Conservation (phyloP, 2,113 vertebrate species). For the Channa maculata region DNA sequence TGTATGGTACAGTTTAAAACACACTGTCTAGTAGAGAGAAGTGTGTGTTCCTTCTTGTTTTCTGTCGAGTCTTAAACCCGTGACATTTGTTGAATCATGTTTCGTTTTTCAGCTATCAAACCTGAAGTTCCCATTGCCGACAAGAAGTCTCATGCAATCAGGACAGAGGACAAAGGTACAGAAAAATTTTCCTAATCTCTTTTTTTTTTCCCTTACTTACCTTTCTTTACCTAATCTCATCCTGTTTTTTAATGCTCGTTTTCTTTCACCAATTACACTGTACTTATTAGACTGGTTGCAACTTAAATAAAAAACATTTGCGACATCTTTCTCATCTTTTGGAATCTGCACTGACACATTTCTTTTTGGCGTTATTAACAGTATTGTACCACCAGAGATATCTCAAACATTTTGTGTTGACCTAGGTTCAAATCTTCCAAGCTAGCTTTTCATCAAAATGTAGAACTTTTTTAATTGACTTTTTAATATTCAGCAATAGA, state of each 20-base stretch:
- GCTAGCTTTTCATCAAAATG: no score
- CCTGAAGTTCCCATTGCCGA: conserved; percentile 86
- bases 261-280: background rate
- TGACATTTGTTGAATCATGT: conserved; percentile 53
- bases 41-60: background rate
- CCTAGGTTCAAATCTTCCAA: no score
- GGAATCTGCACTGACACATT: no score
- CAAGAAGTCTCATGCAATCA: conserved; percentile 83
- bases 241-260: background rate
- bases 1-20: background rate
- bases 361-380: no score
- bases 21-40: background rate
- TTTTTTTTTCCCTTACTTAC: background rate
- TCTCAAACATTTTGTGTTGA: no score
- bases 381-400: no score
- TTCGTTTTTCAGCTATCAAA: conserved; percentile 85
- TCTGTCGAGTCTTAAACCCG: conserved; percentile 16
- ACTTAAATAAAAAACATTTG: no score
- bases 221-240: background rate
- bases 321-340: no score
- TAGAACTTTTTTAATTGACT: no score
- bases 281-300: no score
- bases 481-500: no score
- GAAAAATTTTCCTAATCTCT: conserved; percentile 50
- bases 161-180: conserved; percentile 88